Percentiles rank a stretch among this genome's conserved stretches.
phyloP scores from a whole-genome alignment of 2,888 invertebrate species.

The Scaeva pyrastri region DNA sequence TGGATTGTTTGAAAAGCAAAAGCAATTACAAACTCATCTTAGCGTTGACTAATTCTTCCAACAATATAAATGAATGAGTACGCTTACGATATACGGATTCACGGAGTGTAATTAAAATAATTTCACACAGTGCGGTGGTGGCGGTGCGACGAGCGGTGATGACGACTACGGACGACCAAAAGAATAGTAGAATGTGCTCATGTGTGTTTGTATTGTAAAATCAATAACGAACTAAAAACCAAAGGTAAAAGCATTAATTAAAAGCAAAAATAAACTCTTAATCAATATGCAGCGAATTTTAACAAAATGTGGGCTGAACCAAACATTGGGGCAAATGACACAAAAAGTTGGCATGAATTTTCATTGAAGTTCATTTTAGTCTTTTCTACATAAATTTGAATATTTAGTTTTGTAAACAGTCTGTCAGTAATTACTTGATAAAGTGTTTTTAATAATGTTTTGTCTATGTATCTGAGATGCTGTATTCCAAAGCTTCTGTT shows the following conservation, averaged over 20 bases:
- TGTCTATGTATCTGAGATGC: no score
- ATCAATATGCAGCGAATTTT: slow-evolving; percentile 27
- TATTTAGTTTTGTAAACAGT: no score
- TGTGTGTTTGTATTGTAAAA: not conserved
- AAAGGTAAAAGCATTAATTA: slow-evolving; percentile 38
- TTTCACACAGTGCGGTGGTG: slow-evolving; percentile 25
- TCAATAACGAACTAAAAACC: slow-evolving; percentile 10
- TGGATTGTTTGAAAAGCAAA: slow-evolving; percentile 38
- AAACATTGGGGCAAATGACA: not conserved
- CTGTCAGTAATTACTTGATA: no score
- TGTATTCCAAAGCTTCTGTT: no score
- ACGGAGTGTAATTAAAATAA: slow-evolving; percentile 59
- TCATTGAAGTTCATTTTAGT: no score
- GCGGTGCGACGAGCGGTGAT: not conserved
- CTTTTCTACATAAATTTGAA: no score
- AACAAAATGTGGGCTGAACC: not conserved
- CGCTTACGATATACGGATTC: not conserved
- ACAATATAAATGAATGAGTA: slow-evolving; percentile 43
- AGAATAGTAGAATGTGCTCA: not conserved
- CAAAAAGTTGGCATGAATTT: no score
- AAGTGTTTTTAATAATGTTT: no score
- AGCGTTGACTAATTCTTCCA: slow-evolving; percentile 44
- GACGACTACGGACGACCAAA: not conserved
- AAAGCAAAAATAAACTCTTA: slow-evolving; percentile 38
- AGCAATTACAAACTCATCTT: slow-evolving; percentile 57